These are phyloP conservation scores for Aplodontia rufa DNA, from an alignment of 2,113 vertebrate species.

Conservation along the genomic window DNA sequence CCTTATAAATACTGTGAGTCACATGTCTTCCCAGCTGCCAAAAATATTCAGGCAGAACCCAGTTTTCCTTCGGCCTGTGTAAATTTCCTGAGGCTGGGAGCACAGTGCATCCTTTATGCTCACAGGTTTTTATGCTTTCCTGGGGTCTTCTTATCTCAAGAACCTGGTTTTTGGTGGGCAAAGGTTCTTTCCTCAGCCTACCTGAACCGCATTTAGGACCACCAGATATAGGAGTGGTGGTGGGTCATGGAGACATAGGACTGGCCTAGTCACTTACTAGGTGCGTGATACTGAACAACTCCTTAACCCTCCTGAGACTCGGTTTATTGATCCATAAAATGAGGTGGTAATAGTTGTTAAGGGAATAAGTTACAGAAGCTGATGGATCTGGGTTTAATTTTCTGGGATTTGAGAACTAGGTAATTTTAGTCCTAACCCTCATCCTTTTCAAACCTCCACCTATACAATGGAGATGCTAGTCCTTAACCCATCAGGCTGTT, in stretches of 20 bases:
- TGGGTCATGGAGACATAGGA: neutral
- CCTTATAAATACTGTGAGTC: constrained; percentile 43
- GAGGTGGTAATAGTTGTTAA: neutral
- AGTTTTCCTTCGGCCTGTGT: neutral
- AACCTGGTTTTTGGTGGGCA: neutral
- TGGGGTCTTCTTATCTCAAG: neutral
- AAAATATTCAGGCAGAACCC: neutral
- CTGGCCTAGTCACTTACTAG: neutral
- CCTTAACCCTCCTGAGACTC: neutral
- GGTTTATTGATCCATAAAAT: neutral
- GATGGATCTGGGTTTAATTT: neutral
- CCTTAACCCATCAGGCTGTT: too few relatives aligned
- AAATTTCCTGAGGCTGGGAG: neutral
- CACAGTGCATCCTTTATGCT: constrained; percentile 27
- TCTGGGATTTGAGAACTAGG: neutral
- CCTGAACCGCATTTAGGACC: too few relatives aligned
- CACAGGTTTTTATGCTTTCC: too few relatives aligned
- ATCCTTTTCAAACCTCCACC: neutral
- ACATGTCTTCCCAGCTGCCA: constrained; percentile 45
- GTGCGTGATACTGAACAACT: neutral
- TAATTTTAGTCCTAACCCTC: neutral
- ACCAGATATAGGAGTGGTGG: fast-evolving
- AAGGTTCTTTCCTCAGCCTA: neutral
- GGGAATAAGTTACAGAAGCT: neutral
- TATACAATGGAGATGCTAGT: neutral